A percentile compares a stretch with the other conserved stretches of the same genome.
Evolutionary conservation across 2,797 vertebrate species (phyloP).

Genomic region (Strix occidentalis): DNA sequence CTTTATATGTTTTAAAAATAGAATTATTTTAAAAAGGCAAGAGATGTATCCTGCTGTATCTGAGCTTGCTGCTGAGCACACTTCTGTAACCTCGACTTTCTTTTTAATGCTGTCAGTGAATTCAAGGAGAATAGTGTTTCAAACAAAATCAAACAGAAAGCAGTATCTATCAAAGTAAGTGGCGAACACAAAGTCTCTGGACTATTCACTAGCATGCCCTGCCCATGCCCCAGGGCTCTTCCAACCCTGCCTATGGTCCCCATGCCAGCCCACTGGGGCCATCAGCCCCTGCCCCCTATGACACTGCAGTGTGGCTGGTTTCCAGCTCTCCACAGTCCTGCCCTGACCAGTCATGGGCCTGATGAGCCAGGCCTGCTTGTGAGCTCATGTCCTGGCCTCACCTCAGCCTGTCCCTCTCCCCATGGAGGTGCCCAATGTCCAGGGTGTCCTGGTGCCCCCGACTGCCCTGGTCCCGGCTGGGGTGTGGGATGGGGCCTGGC

Average conservation of each 20-base stretch:
- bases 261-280: rapidly evolving
- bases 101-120: not conserved
- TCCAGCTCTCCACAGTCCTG: not conserved
- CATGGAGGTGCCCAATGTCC: rapidly evolving
- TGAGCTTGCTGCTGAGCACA: not conserved
- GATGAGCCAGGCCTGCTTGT: rapidly evolving
- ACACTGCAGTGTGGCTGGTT: rapidly evolving
- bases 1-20: not conserved
- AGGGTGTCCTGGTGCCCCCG: rapidly evolving
- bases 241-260: rapidly evolving
- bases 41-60: not conserved
- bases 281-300: not conserved
- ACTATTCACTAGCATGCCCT: not conserved
- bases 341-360: not conserved
- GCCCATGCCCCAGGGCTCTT: rapidly evolving
- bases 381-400: too few species aligned
- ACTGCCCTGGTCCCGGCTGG: not conserved
- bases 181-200: not conserved
- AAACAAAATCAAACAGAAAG: not conserved
- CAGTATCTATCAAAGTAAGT: not conserved
- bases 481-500: not conserved
- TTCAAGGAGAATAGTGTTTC: not conserved
- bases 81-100: not conserved
- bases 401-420: rapidly evolving
- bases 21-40: not conserved